These are phyloP conservation scores for Anguilla marmorata DNA, from an alignment of 2,797 vertebrate species.

Conservation along the genomic window DNA sequence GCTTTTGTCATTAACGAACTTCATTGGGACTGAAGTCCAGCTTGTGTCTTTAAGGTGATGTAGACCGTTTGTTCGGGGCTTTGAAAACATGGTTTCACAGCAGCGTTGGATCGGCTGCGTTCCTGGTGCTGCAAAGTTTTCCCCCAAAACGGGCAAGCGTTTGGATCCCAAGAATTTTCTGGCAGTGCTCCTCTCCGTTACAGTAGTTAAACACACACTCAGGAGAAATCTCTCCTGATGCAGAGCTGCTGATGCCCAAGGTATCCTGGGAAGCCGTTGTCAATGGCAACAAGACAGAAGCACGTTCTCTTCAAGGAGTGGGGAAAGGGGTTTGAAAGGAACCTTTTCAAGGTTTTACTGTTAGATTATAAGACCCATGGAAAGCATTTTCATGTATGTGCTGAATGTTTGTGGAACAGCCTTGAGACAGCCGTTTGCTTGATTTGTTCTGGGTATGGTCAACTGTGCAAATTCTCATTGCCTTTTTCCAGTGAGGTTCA, in stretches of 20 bases:
- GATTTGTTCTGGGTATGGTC: neutral
- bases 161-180: neutral
- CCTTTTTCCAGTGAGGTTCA: neutral
- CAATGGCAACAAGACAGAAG: neutral
- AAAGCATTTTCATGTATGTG: neutral
- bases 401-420: neutral
- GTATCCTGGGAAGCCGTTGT: neutral
- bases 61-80: neutral
- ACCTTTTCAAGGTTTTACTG: neutral
- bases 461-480: neutral
- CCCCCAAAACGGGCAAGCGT: neutral
- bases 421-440: neutral
- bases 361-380: neutral
- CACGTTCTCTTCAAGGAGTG: neutral
- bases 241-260: neutral
- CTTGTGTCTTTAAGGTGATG: neutral
- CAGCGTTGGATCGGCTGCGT: neutral
- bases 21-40: neutral
- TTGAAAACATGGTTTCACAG: neutral
- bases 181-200: neutral
- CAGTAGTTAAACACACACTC: neutral
- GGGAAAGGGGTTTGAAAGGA: neutral
- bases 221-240: conserved; percentile 2
- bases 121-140: neutral
- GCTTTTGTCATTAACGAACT: neutral